phyloP scores from a whole-genome alignment of 2,113 vertebrate genomes.

The Hipposideros armiger region DNA sequence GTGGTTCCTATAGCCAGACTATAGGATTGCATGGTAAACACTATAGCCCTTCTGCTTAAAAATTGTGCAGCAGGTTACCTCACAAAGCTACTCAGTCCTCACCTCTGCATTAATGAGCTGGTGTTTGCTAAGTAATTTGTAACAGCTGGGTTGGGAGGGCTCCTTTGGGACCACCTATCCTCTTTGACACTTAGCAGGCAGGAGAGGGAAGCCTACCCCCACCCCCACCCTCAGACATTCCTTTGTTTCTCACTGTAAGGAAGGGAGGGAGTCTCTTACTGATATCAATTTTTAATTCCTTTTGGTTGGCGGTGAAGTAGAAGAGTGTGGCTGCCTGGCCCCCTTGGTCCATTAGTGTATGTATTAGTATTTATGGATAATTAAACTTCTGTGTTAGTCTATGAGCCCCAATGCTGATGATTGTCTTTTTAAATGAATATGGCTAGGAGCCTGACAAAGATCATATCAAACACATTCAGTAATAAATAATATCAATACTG shows the following conservation, averaged over 20 bases:
- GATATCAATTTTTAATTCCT: slow-evolving; percentile 51
- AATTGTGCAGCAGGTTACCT: not conserved
- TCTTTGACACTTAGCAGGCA: not conserved
- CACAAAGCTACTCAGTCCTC: not conserved
- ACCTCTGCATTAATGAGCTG: not conserved
- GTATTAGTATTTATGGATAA: not conserved
- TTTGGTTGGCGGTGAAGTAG: not conserved
- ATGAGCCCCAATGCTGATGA: not conserved
- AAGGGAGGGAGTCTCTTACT: not conserved
- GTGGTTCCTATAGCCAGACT: not conserved
- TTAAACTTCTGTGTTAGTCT: not conserved
- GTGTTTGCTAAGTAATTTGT: not conserved
- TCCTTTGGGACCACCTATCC: not conserved
- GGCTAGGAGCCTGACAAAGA: slow-evolving; percentile 24
- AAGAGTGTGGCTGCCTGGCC: not conserved
- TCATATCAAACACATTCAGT: not conserved
- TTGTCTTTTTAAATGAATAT: not conserved
- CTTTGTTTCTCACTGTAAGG: not conserved
- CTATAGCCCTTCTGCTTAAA: not conserved
- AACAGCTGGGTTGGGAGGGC: not conserved
- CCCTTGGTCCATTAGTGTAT: not conserved
- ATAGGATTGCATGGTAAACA: not conserved
- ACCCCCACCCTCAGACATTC: not conserved
- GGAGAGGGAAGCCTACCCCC: not conserved
- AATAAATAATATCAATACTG: slow-evolving; percentile 62